These are phyloP conservation scores for Philopotamus ludificatus DNA, from an alignment of 1,140 invertebrate genomes.

Conservation along the genomic window DNA sequence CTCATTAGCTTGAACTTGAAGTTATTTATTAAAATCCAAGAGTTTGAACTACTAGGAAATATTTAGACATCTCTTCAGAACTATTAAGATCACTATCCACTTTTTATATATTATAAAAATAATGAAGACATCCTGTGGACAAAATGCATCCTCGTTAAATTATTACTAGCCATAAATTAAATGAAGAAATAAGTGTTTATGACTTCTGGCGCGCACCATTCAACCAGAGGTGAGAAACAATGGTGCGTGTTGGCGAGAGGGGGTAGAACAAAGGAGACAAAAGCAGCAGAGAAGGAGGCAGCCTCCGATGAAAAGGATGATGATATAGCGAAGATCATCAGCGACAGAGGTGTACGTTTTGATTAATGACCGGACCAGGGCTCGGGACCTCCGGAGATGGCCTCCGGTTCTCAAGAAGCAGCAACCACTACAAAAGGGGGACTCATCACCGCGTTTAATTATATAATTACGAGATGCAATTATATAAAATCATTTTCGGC, in stretches of 20 bases:
- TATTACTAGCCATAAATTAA: too few species aligned
- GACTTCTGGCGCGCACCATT: too few species aligned
- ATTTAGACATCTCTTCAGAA: too few species aligned
- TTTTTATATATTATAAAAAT: too few species aligned
- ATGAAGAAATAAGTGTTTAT: too few species aligned
- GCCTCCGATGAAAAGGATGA: constrained; percentile 6
- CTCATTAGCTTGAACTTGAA: too few species aligned
- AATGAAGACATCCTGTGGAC: too few species aligned
- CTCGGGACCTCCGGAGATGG: constrained; percentile 10
- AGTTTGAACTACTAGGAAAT: too few species aligned
- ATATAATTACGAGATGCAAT: constrained; percentile 24
- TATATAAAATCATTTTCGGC: constrained; percentile 26
- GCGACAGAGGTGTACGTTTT: constrained; percentile 4
- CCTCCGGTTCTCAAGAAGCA: not conserved
- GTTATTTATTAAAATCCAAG: too few species aligned
- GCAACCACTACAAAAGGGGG: constrained; percentile 16
- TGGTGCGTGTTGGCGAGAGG: not conserved
- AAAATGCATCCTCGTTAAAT: too few species aligned
- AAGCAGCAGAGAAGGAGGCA: not conserved
- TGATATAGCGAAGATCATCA: constrained; percentile 20
- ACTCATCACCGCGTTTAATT: constrained; percentile 31
- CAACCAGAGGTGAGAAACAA: constrained; percentile 8
- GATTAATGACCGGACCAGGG: constrained; percentile 29
- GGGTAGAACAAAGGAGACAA: not conserved
- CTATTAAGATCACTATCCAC: too few species aligned